Base-by-base conservation (phyloP, 2,888 invertebrate species). In the Odontothrips loti region DNA sequence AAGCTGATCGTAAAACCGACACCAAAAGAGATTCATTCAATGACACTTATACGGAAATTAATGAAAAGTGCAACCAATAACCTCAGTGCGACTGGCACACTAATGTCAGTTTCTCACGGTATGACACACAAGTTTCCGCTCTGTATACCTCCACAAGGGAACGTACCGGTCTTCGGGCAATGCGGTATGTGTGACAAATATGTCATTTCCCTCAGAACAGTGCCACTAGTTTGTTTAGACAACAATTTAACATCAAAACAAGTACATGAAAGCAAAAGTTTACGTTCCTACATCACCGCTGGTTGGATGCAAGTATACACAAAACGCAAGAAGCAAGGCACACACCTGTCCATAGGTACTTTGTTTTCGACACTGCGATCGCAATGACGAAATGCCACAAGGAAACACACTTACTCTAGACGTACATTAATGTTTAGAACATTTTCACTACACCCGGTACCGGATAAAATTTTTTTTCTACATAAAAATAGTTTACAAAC, bases 201-300 rank as follows among this genome's bases (percentile, higher is more conserved):
- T 27, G 27, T 23, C 68, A 75, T 27, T 27, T 75, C 68, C 12
- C 27, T 75, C 27, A 12, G 2, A 75, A 27, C 68, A 27, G 27
- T 27, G 27, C 68, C 23, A 75, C 68, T 23, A 75, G 68, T 75
- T 75, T 75, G 68, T 75, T 75, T n/a, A 75, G 23, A 75, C 68
- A 75, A 75, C 68, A 75, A 75, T 75, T 75, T 75, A 75, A 75
- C 23, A 75, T 75, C 68, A 75, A 75, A 75, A 75, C 68, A 75
- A 75, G 68, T 75, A 75, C 23, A 75, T 75, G 68, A 75, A 75
- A 75, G 68, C 68, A 75, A 75, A 75, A 75, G 68, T 75, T 75
- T 75, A 75, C 68, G 68, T 75, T 75, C 23, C 27, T 27, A 75
- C 27, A 75, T 75, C 68, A 75, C 68, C 23, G 68, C 68, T 75